Evolutionary conservation across 2,888 invertebrate species (phyloP).

Genomic region (Myopa tessellatipennis): DNA sequence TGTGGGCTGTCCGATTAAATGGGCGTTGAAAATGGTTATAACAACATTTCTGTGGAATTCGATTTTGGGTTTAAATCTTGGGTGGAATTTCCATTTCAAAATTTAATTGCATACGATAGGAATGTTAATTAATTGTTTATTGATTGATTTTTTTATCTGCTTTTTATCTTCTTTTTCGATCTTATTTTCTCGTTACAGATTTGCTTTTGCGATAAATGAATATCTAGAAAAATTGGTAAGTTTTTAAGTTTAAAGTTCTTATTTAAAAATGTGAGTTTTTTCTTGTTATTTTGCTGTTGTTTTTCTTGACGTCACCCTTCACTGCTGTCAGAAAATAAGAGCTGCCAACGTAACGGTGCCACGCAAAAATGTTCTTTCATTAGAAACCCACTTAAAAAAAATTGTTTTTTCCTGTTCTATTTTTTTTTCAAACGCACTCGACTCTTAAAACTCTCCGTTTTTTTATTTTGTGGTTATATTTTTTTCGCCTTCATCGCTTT

Average conservation of each 20-base stretch:
- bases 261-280: no score
- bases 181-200: constrained; percentile 5
- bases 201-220: not conserved
- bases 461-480: constrained; percentile 3
- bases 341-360: not conserved
- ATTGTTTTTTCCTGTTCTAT: not conserved
- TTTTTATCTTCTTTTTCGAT: not conserved
- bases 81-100: not conserved
- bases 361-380: not conserved
- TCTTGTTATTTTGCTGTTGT: no score
- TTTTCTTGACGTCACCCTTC: not conserved
- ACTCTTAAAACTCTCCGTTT: constrained; percentile 9
- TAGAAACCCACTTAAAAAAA: not conserved
- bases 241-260: not conserved
- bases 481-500: constrained; percentile 9
- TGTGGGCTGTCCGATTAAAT: constrained; percentile 5
- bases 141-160: not conserved
- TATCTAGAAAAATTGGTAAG: constrained; percentile 9
- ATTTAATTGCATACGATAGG: no score
- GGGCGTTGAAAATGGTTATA: not conserved
- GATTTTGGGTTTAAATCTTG: not conserved
- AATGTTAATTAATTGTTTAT: not conserved
- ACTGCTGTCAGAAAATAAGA: not conserved
- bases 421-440: not conserved
- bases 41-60: not conserved